phyloP scores from a whole-genome alignment of 2,113 vertebrate species.

The Cathartes aura region DNA sequence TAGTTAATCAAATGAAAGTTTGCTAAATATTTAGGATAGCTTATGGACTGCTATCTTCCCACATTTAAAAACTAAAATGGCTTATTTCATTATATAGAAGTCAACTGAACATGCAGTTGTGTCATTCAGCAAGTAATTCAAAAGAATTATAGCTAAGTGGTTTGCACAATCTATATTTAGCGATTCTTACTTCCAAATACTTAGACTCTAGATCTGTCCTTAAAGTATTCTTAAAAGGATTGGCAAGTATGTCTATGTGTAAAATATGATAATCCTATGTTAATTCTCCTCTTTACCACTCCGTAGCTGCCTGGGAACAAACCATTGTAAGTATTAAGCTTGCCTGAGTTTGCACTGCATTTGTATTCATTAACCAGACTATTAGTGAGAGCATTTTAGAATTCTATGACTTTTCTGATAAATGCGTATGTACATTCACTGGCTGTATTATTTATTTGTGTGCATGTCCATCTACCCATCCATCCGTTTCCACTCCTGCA shows the following conservation, averaged over 20 bases:
- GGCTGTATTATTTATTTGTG: slow-evolving; percentile 49
- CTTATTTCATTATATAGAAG: slow-evolving; percentile 26
- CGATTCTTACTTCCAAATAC: slow-evolving; percentile 26
- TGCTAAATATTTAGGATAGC: slow-evolving; percentile 5
- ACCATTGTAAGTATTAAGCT: slow-evolving; percentile 53
- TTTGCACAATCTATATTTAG: slow-evolving; percentile 44
- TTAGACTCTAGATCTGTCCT: slow-evolving; percentile 35
- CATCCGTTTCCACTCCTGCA: background rate
- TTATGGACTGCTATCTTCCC: background rate
- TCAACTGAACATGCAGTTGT: background rate
- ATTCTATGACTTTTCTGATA: background rate
- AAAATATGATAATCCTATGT: slow-evolving; percentile 70
- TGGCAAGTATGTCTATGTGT: slow-evolving; percentile 39
- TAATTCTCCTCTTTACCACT: slow-evolving; percentile 61
- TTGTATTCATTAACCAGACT: slow-evolving; percentile 67
- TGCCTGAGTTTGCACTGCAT: slow-evolving; percentile 49
- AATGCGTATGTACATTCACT: background rate
- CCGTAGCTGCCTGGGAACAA: slow-evolving; percentile 51
- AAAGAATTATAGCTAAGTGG: slow-evolving; percentile 42
- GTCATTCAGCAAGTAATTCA: background rate
- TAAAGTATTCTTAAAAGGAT: slow-evolving; percentile 65
- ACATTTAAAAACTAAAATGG: slow-evolving; percentile 19
- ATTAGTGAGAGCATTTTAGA: slow-evolving; percentile 11
- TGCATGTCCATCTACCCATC: background rate
- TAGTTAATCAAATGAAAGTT: background rate